Evolutionary conservation across 2,797 vertebrate genomes (phyloP).

Genomic region (Chaetophractus vellerosus): DNA sequence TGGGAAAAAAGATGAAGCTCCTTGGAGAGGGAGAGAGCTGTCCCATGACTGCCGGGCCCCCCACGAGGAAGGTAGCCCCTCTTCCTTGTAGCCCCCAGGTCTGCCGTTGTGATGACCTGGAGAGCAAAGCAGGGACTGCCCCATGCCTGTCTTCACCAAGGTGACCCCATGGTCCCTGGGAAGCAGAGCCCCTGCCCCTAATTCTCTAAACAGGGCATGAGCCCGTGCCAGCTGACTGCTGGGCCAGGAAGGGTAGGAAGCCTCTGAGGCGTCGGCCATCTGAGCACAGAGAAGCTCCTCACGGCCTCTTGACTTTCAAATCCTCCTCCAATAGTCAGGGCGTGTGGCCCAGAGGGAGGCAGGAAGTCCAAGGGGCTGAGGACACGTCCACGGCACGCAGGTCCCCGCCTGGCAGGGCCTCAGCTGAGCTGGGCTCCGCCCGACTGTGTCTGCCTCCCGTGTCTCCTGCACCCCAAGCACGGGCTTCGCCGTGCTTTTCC

Average conservation of each 20-base stretch:
- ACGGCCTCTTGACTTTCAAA: neutral
- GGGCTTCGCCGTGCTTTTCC: too few relatives aligned
- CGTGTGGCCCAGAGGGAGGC: neutral
- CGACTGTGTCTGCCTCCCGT: neutral
- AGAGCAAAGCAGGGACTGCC: neutral
- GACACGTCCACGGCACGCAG: neutral
- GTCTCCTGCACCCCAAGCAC: neutral
- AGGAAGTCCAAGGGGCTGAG: neutral
- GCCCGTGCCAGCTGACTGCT: accelerated
- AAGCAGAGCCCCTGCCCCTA: neutral
- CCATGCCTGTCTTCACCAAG: neutral
- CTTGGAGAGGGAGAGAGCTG: neutral
- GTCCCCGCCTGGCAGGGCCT: neutral
- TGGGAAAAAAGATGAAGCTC: neutral
- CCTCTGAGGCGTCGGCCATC: neutral
- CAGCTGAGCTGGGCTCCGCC: too few relatives aligned
- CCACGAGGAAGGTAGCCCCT: neutral
- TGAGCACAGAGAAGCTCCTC: neutral
- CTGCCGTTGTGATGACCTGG: neutral
- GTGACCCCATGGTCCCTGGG: neutral
- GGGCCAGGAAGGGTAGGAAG: neutral
- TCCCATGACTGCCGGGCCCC: neutral
- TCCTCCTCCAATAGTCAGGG: neutral
- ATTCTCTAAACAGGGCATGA: neutral
- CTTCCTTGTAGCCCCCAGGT: too few relatives aligned